Conservation (phyloP, 2,113 vertebrate species). For the Megalops atlanticus region DNA sequence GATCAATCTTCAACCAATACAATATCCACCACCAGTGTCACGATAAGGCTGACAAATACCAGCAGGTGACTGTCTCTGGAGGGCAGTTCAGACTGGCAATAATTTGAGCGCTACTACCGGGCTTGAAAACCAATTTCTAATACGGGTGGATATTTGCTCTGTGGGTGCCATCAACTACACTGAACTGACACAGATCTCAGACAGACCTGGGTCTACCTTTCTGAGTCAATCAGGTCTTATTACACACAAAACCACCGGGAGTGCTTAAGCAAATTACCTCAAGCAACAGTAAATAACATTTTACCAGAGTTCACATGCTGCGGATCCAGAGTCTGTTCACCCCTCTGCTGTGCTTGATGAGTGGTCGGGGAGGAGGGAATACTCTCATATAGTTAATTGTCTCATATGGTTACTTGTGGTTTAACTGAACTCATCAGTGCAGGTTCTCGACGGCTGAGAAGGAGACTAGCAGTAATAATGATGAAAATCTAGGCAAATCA, state of each 20-base stretch:
- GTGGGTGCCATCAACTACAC: neutral
- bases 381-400: neutral
- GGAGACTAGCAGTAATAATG: no score
- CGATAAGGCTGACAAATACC: neutral
- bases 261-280: neutral
- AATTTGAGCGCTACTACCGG: neutral
- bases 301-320: neutral
- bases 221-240: neutral
- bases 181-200: neutral
- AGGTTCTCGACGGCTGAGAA: no score
- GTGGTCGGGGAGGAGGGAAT: neutral
- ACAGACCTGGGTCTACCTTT: neutral
- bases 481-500: no score
- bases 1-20: neutral
- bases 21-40: neutral
- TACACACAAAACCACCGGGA: neutral
- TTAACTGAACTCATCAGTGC: no score
- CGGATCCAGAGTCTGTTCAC: neutral
- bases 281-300: neutral
- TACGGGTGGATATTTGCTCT: neutral
- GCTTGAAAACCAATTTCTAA: neutral
- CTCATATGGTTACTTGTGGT: no score
- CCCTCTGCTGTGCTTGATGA: neutral
- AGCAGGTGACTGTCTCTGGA: neutral
- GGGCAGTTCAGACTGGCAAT: neutral